Base-by-base conservation (phyloP, 2,113 vertebrate species). In the Vidua chalybeata region DNA sequence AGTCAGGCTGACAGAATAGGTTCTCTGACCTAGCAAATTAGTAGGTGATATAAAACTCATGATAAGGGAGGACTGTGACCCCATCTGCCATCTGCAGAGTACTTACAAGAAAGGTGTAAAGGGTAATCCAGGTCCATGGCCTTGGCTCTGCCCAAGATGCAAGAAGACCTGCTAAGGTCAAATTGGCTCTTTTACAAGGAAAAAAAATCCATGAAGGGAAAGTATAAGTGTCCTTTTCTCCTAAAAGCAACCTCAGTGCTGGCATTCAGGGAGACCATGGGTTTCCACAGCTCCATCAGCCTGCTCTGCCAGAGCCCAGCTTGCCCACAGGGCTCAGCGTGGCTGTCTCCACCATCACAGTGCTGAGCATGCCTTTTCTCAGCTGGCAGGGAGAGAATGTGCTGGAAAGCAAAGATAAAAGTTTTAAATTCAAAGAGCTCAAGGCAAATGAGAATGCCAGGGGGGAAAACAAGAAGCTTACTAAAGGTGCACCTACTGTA, bases 381-480 rank as follows among this genome's bases (percentile, higher is more conserved):
- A 80, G 39, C 46, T 51, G 51, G 13, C 9, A 58, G 61, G 51
- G 30, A 83, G 63, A 76, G 86, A 86, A 58, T 23, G 20, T 69
- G n/a, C 58, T 90, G 37, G 48, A 62, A 93, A 91, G 56, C 35
- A 82, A 51, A 84, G 43, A 54, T 28, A 35, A 78, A 81, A 39
- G 6, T 69, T 78, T 81, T 39, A 56, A 12, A 76, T 54, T 49
- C 22, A 12, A 58, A 90, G n/a, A 76, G 54, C 52, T 82, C 17
- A 12, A 84, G 74, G 45, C 45, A 90, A 72, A 73, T 21, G n/a
- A 80, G 31, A 90, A 54, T 0, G 0, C 4, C 0, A 2, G 7
- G 0, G 0, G 6, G 9, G 20, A 22, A 51, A 94, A 39, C 33
- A 58, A 2, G 1, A 41, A 62, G 31, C 0, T 0, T 28, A 13